A percentile compares a stretch with the other conserved stretches of the same genome.
Conservation (phyloP, 2,888 invertebrate genomes). For the Pyrgus malvae region DNA sequence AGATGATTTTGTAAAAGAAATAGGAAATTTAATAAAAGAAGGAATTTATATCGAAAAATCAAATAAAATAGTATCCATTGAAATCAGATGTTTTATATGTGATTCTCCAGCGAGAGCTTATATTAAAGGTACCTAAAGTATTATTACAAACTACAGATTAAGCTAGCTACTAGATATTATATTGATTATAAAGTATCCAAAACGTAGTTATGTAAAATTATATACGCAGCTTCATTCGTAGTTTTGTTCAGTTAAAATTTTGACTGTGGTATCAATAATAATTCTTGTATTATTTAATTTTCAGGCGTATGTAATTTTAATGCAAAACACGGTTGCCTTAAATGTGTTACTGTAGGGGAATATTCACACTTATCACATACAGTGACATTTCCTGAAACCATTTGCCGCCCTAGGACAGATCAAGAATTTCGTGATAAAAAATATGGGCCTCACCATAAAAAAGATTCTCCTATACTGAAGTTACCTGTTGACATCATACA, state of each 20-base stretch:
- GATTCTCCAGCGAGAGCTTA: constrained; percentile 30
- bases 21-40: not conserved
- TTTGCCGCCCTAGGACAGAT: constrained; percentile 9
- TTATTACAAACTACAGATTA: no score
- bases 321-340: not conserved
- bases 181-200: no score
- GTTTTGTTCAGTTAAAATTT: not conserved
- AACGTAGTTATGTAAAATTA: no score
- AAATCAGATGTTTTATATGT: constrained; percentile 13
- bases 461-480: constrained; percentile 24
- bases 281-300: not conserved
- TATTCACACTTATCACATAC: not conserved
- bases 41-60: constrained; percentile 4
- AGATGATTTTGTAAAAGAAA: constrained; percentile 12
- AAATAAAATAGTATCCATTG: not conserved
- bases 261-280: not conserved
- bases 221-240: not conserved
- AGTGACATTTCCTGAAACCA: constrained; percentile 5
- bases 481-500: constrained; percentile 35
- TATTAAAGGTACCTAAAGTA: no score
- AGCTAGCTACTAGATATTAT: no score
- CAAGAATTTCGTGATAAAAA: constrained; percentile 18
- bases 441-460: constrained; percentile 27
- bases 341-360: not conserved
- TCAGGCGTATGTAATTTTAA: not conserved